These are phyloP conservation scores for Wasmannia auropunctata DNA, from an alignment of 1,140 invertebrate genomes.

Conservation along the genomic window DNA sequence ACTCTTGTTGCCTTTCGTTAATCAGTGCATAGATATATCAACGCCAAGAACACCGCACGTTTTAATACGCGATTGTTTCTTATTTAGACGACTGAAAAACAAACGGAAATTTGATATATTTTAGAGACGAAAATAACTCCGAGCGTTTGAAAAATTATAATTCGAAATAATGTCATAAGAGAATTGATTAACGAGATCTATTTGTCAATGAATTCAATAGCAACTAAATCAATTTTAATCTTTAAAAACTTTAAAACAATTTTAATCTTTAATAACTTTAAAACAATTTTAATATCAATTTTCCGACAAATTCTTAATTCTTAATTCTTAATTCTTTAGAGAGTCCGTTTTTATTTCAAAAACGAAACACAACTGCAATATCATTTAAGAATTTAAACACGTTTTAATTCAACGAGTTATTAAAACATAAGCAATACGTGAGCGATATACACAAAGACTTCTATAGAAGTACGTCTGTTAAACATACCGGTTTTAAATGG, in stretches of 20 bases:
- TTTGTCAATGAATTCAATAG: not conserved
- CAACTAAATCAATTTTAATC: not conserved
- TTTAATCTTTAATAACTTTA: not conserved
- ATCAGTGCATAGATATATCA: not conserved
- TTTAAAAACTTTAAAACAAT: not conserved
- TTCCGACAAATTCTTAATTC: too few species aligned
- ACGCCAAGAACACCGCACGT: not conserved
- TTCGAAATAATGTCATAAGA: not conserved
- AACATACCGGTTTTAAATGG: too few species aligned
- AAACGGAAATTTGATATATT: not conserved
- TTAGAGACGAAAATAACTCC: not conserved
- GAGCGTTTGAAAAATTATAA: not conserved
- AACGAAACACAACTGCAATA: too few species aligned
- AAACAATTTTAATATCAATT: too few species aligned
- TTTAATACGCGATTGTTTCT: not conserved
- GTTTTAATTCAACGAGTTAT: too few species aligned
- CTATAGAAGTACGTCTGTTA: too few species aligned
- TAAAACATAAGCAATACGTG: too few species aligned
- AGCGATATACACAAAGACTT: too few species aligned
- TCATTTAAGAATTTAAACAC: too few species aligned
- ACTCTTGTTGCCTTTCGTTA: conserved; percentile 12
- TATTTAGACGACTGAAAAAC: not conserved
- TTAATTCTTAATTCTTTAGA: too few species aligned
- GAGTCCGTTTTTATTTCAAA: too few species aligned
- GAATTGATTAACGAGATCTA: not conserved